Evolutionary conservation across 2,797 vertebrate genomes (phyloP).

Genomic region (Sciurus vulgaris): DNA sequence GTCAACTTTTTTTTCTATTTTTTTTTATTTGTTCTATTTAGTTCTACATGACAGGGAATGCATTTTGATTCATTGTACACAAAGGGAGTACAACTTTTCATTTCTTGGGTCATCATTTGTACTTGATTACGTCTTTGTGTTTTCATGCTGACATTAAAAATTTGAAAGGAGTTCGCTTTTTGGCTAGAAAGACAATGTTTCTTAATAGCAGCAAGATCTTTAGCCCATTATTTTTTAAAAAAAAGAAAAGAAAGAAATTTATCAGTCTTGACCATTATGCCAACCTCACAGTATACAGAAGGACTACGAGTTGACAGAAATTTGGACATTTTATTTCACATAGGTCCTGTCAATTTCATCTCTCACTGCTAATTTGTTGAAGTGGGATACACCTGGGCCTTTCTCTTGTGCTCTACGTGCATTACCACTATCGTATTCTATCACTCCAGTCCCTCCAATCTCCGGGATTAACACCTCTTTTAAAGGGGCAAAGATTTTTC

Average conservation of each 20-base stretch:
- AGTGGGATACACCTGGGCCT: background rate
- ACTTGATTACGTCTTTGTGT: background rate
- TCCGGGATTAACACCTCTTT: background rate
- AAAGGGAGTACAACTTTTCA: too few species aligned
- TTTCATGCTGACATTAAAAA: background rate
- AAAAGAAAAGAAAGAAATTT: background rate
- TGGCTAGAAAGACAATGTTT: background rate
- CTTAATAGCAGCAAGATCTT: background rate
- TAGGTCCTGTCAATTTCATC: background rate
- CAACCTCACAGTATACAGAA: background rate
- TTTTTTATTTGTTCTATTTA: too few species aligned
- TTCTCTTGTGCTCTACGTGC: accelerated
- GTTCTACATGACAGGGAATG: too few species aligned
- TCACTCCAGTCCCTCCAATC: background rate
- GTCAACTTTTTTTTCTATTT: too few species aligned
- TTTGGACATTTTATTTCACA: background rate
- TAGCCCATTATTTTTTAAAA: background rate
- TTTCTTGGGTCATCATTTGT: background rate
- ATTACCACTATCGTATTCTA: background rate
- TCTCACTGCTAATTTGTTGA: background rate
- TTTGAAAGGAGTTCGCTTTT: background rate
- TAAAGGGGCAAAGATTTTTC: background rate
- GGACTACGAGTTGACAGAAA: background rate
- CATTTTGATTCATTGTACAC: too few species aligned
- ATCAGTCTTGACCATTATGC: background rate